Percentiles rank a stretch among this genome's conserved stretches.
Evolutionary conservation across 2,113 vertebrate genomes (phyloP).

Genomic region (Xenopus laevis): DNA sequence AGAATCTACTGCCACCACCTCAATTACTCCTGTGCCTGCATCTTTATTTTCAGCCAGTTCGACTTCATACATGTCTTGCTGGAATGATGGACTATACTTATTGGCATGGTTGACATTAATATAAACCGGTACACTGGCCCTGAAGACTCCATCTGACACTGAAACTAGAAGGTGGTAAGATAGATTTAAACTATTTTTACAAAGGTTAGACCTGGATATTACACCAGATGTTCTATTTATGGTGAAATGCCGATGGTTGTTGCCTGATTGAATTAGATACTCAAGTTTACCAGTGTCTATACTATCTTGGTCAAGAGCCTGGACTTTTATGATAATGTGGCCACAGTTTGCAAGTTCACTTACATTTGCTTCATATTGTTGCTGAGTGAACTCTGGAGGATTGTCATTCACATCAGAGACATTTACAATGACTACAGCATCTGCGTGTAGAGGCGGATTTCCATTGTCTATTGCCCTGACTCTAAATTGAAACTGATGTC

Average conservation of each 20-base stretch:
- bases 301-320: conserved; percentile 84
- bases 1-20: conserved; percentile 82
- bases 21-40: conserved; percentile 89
- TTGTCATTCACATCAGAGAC: conserved; percentile 93
- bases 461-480: conserved; percentile 81
- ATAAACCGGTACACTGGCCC: conserved; percentile 83
- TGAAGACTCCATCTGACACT: conserved; percentile 91
- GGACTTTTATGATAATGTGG: conserved; percentile 88
- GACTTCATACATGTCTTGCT: conserved; percentile 83
- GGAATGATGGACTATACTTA: conserved; percentile 84
- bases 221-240: conserved; percentile 89
- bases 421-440: conserved; percentile 74
- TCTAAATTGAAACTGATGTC: conserved; percentile 75
- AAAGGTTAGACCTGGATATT: conserved; percentile 88
- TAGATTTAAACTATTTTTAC: conserved; percentile 79
- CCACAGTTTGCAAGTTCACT: conserved; percentile 89
- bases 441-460: conserved; percentile 70
- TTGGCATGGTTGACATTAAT: conserved; percentile 90
- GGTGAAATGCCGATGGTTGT: conserved; percentile 84
- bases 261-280: conserved; percentile 90
- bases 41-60: conserved; percentile 91
- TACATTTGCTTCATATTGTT: conserved; percentile 80
- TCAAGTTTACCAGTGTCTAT: conserved; percentile 72
- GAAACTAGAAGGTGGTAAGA: conserved; percentile 85
- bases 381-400: conserved; percentile 79